These are phyloP conservation scores for Aphaenogaster ashmeadi DNA, from an alignment of 1,140 invertebrate species.

Conservation along the genomic window DNA sequence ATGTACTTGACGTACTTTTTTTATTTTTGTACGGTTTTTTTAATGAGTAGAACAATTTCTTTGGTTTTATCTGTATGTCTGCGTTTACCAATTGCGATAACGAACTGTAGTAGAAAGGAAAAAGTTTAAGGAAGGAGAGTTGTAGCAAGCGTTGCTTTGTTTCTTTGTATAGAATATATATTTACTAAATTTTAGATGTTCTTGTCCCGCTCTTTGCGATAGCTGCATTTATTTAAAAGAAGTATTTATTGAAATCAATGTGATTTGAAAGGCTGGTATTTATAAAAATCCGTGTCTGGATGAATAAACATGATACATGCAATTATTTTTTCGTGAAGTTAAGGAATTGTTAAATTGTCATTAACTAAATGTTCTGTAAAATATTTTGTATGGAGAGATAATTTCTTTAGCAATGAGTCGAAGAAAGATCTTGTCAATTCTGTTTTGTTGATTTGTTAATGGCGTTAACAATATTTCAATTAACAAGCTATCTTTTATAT, in stretches of 20 bases:
- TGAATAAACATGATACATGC: not conserved
- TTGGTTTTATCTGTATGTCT: not conserved
- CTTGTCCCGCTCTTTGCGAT: not conserved
- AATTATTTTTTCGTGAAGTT: not conserved
- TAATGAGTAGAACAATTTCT: not conserved
- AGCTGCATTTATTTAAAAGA: not conserved
- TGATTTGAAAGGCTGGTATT: not conserved
- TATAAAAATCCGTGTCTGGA: not conserved
- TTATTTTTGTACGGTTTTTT: too few relatives aligned
- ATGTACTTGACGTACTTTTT: too few relatives aligned
- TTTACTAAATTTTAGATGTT: not conserved
- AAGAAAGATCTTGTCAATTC: not conserved
- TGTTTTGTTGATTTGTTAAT: not conserved
- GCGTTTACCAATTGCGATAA: slow-evolving; percentile 22
- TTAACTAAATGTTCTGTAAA: not conserved
- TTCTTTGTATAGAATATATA: not conserved
- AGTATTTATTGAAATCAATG: not conserved
- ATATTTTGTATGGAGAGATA: not conserved
- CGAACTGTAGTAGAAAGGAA: not conserved
- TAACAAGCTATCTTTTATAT: not conserved
- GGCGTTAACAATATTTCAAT: slow-evolving; percentile 10
- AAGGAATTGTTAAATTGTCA: not conserved
- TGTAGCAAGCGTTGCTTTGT: not conserved
- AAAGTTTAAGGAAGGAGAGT: not conserved
- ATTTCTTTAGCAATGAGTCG: not conserved